Percentiles rank a stretch among this genome's conserved stretches.
phyloP scores from a whole-genome alignment of 2,113 vertebrate species.

The Tetrax tetrax region DNA sequence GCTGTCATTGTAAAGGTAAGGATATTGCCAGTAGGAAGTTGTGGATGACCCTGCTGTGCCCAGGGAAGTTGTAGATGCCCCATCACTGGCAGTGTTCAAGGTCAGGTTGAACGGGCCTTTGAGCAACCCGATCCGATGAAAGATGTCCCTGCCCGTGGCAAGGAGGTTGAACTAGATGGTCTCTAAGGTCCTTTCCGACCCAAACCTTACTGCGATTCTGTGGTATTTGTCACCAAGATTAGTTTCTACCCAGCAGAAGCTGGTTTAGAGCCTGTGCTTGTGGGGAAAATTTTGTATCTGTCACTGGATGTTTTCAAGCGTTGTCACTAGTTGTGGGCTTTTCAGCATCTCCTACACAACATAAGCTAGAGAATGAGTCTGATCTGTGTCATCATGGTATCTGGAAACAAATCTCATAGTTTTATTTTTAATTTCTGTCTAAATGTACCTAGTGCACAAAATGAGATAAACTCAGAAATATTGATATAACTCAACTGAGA shows the following conservation, averaged over 20 bases:
- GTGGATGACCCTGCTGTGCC: background rate
- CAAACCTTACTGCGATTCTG: background rate
- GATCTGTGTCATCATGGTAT: background rate
- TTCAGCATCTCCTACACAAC: background rate
- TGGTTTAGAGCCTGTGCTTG: background rate
- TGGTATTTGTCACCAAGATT: background rate
- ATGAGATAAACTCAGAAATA: background rate
- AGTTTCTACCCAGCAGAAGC: background rate
- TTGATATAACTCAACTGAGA: background rate
- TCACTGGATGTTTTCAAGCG: background rate
- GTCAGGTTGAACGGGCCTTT: background rate
- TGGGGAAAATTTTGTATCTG: background rate
- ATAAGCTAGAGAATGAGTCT: background rate
- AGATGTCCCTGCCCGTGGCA: background rate
- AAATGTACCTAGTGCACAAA: background rate
- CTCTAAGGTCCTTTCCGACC: background rate
- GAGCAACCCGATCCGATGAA: background rate
- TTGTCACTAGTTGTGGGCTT: background rate
- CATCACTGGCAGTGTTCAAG: rapidly evolving
- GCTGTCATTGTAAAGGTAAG: background rate
- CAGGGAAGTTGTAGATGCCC: background rate
- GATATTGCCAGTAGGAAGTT: background rate
- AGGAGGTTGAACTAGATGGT: background rate
- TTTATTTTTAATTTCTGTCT: background rate
- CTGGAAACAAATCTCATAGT: background rate